Evolutionary conservation across 2,797 vertebrate species (phyloP), one percentile per base, ranked within the genome.

Genomic region (Pagetopsis macropterus): DNA sequence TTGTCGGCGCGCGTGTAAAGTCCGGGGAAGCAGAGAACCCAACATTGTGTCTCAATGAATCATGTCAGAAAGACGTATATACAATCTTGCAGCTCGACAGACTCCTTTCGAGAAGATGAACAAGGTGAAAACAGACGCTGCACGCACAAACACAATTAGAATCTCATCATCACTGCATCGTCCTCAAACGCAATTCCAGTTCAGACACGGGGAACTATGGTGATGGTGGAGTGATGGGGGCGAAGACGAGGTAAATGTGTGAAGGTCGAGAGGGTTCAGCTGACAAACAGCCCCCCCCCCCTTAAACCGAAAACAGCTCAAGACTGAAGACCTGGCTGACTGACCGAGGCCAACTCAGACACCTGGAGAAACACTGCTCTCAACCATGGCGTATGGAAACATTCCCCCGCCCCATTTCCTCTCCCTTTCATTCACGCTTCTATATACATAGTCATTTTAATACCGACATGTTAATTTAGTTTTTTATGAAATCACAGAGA

Each of bases 281-380:
- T 80, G 68, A 86, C 75, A 23, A 70, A 65, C 75, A 70, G 68
- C 33, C 7, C 59, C 40, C 68, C 74, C 33, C 33, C 6, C 33
- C 33, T 37, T 37, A 37, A 37, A 77, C 82, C 55, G 37, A 21
- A 77, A 84, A 78, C 51, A 78, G 51, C 81, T 76, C 64, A 49
- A 79, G 54, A 90, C 76, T 77, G 87, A 88, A 49, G 41, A 86
- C 70, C 69, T 16, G 21, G 66, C 76, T 43, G 46, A 70, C 73
- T 10, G 21, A 82, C 65, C 3, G 45, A 78, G 56, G 78, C 86
- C 86, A 87, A 73, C 54, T 83, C 70, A 67, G 70, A 88, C 93
- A 94, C 91, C 92, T 94, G 94, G 83, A 91, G 92, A 92, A 94
- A 94, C 91, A 93, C 87, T 81, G 82, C 85, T 88, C 83, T 86